These are phyloP conservation scores for Zaprionus capensis DNA, from an alignment of 1,140 invertebrate genomes.

Conservation along the genomic window DNA sequence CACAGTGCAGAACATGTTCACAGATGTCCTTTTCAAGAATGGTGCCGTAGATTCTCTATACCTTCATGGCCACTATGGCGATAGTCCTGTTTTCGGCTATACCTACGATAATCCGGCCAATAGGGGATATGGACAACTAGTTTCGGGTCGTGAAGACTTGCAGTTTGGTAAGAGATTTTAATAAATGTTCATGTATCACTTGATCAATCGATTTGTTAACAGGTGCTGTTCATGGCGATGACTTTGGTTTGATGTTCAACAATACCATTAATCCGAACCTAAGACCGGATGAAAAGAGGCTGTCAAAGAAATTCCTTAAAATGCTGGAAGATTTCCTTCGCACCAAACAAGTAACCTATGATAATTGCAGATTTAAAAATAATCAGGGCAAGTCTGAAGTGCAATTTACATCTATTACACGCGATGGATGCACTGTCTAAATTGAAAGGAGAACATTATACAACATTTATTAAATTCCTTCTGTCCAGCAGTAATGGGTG, in stretches of 20 bases:
- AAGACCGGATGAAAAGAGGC: not conserved
- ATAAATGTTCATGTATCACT: not conserved
- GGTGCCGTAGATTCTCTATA: slow-evolving; percentile 34
- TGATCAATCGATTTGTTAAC: not conserved
- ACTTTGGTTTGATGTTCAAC: slow-evolving; percentile 47
- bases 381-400: not conserved
- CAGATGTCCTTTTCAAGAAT: slow-evolving; percentile 55
- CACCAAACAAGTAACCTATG: not conserved
- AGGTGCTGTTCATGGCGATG: slow-evolving; percentile 64
- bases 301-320: not conserved
- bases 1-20: slow-evolving; percentile 53
- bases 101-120: slow-evolving; percentile 58
- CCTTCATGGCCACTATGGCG: slow-evolving; percentile 30
- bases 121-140: slow-evolving; percentile 4
- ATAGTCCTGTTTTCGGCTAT: slow-evolving; percentile 46
- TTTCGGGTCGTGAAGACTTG: slow-evolving; percentile 43
- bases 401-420: not conserved
- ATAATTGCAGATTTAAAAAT: not conserved
- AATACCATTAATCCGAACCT: not conserved
- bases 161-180: slow-evolving; percentile 34
- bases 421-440: not conserved
- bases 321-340: not conserved
- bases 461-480: not conserved
- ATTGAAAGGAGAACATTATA: not conserved
- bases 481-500: not conserved